Evolutionary conservation across 2,797 vertebrate species (phyloP), one percentile per base, ranked within the genome.

Genomic region (Babyrousa celebensis): DNA sequence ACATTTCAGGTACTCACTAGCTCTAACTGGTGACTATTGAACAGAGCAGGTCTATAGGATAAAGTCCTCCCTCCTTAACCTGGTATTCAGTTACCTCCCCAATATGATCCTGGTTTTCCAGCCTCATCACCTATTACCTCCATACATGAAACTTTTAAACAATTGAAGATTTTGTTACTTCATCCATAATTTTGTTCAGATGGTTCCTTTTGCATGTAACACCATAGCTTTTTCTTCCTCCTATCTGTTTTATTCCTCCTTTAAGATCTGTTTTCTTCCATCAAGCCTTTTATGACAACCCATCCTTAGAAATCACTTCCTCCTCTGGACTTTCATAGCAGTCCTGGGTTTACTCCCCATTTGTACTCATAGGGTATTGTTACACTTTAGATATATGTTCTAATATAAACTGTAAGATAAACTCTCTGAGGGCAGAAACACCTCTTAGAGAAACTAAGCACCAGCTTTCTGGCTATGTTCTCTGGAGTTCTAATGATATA

Each of bases 281-380:
- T 78, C 52, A 74, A 48, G 18, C 3, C 68, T 87, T 77, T 89
- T 85, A 43, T 82, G 60, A 43, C 80, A 12, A 12, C 25, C 58
- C 29, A 56, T 78, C n/a, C 23, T 94, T 92, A 65, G 48, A 92
- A 86, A 78, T 40, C 58, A 89, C 32, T 80, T 92, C 25, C 16
- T 60, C 25, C 36, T 65, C 16, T 86, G 32, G 65, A 60, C n/a
- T 89, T 74, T 86, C 8, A 48, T 74, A 68, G 23, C 12, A 85
- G 29, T 68, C 18, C 6, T 52, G 4, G 40, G 9, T 54, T 0
- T 85, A 70, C n/a, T 87, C 5, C 7, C 85, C 25, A 85, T 74
- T 63, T 54, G 32, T 12, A 79, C 8, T 63, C 70, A 23, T 85
- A 62, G 11, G 20, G 5, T 16, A 56, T 29, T 75, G 12, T 71